Evolutionary conservation across 2,888 invertebrate species (phyloP).

Genomic region (Drosophila mimica): DNA sequence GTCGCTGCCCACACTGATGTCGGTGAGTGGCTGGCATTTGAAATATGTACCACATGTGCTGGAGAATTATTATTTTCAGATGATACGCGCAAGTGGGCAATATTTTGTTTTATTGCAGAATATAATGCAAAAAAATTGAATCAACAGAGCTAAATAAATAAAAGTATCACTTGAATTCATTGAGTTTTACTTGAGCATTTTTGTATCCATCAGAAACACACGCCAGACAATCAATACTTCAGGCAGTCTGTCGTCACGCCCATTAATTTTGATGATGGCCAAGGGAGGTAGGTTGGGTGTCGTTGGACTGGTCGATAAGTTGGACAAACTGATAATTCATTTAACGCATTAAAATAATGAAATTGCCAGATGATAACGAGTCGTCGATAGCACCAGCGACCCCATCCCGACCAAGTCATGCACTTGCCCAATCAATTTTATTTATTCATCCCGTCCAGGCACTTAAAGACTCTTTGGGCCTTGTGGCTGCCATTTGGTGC

Average conservation of each 20-base stretch:
- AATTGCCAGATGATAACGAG: constrained; percentile 71
- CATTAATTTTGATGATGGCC: constrained; percentile 47
- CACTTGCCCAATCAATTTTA: constrained; percentile 74
- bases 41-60: not conserved
- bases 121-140: constrained; percentile 58
- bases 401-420: constrained; percentile 41
- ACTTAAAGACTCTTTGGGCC: constrained; percentile 41
- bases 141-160: constrained; percentile 10
- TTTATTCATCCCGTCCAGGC: constrained; percentile 50
- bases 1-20: constrained; percentile 78
- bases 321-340: constrained; percentile 62
- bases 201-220: constrained; percentile 18
- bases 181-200: not conserved
- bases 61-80: constrained; percentile 58
- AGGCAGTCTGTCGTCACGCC: constrained; percentile 32
- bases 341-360: constrained; percentile 75
- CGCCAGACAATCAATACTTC: constrained; percentile 48
- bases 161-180: constrained; percentile 10
- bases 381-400: constrained; percentile 31
- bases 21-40: constrained; percentile 59
- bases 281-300: not conserved
- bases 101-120: constrained; percentile 79
- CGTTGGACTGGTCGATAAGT: not conserved
- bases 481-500: constrained; percentile 6
- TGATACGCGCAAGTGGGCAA: constrained; percentile 79